Evolutionary conservation across 1,140 invertebrate species (phyloP).

Genomic region (Macrobrachium nipponense): DNA sequence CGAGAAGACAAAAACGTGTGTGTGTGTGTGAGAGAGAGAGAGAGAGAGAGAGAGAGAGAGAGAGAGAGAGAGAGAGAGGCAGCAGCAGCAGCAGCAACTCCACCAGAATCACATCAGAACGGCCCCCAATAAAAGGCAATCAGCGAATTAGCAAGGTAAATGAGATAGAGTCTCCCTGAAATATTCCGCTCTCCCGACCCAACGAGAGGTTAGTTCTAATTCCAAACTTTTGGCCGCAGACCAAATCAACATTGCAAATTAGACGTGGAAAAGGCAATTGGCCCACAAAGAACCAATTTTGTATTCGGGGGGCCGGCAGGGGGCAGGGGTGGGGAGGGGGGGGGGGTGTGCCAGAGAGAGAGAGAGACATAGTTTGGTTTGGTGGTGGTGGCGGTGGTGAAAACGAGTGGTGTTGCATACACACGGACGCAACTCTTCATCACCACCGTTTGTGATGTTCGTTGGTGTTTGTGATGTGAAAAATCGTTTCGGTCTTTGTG

Average conservation of each 20-base stretch:
- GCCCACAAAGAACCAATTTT: conserved; percentile 59
- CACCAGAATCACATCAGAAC: not conserved
- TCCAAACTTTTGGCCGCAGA: conserved; percentile 57
- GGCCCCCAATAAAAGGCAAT: conserved; percentile 47
- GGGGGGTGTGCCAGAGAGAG: no score
- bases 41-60: conserved; percentile 19
- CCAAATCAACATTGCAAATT: conserved; percentile 62
- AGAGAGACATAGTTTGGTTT: conserved; percentile 6
- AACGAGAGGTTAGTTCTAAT: conserved; percentile 56
- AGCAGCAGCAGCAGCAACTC: not conserved
- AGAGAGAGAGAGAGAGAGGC: conserved; percentile 9
- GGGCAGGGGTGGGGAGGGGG: no score
- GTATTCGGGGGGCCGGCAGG: conserved; percentile 24
- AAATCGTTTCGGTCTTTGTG: no score
- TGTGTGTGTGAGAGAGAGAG: not conserved
- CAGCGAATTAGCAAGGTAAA: conserved; percentile 55
- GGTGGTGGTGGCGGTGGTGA: not conserved
- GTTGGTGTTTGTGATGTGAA: no score
- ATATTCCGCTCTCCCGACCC: conserved; percentile 14
- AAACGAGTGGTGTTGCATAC: no score
- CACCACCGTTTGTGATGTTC: no score
- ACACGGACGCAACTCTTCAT: no score
- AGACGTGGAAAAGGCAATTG: conserved; percentile 61
- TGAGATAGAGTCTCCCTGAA: conserved; percentile 19
- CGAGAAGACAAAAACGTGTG: not conserved